A percentile compares a stretch with the other conserved stretches of the same genome.
These are phyloP conservation scores for Chrysina gloriosa DNA, from an alignment of 2,888 invertebrate species.

Conservation along the genomic window DNA sequence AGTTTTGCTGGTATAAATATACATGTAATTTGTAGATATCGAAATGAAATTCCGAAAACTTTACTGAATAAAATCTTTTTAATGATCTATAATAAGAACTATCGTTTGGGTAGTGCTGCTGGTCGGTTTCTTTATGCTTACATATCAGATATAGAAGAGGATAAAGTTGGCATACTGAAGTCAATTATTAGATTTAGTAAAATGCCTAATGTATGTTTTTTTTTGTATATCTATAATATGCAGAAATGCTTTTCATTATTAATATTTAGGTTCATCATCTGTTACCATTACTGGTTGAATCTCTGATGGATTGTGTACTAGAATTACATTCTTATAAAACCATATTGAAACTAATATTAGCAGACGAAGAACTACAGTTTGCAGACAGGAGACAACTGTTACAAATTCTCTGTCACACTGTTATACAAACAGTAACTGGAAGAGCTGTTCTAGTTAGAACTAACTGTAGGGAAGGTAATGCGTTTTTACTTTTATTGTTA, in stretches of 20 bases:
- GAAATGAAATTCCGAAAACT: neutral
- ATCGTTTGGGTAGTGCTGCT: slow-evolving; percentile 13
- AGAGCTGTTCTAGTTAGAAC: neutral
- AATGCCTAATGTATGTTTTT: slow-evolving; percentile 1
- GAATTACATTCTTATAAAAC: slow-evolving; percentile 16
- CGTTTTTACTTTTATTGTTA: neutral
- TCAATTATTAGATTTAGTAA: neutral
- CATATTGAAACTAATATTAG: neutral
- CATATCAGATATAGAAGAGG: neutral
- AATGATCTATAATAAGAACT: slow-evolving; percentile 11
- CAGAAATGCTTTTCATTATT: neutral
- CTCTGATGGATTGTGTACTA: slow-evolving; percentile 6
- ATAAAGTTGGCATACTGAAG: neutral
- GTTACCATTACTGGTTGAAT: slow-evolving; percentile 5
- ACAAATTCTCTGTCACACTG: slow-evolving; percentile 1
- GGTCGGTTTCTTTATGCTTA: slow-evolving; percentile 5
- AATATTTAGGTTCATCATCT: slow-evolving; percentile 1
- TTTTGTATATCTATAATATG: neutral
- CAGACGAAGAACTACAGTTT: neutral
- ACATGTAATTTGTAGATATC: slow-evolving; percentile 2
- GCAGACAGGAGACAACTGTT: neutral
- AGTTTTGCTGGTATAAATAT: no score
- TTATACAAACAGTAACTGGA: slow-evolving; percentile 21
- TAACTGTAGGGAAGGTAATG: slow-evolving; percentile 14
- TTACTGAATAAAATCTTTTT: slow-evolving; percentile 6